Conservation (phyloP, 2,797 vertebrate species). For the Anguilla anguilla region DNA sequence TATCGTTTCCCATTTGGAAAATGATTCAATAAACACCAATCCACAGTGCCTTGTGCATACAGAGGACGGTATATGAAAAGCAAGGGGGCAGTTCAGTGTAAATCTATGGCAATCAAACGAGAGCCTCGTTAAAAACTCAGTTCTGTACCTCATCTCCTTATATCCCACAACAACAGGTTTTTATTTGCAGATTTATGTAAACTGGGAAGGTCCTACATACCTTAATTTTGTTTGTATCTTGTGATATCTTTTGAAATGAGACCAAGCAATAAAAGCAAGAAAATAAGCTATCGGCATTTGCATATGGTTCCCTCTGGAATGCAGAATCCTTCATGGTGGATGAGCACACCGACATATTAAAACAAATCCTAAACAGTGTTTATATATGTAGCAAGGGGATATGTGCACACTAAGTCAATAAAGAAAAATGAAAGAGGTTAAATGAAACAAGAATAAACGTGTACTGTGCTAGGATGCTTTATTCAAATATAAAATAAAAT, state of each 20-base stretch:
- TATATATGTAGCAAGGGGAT: not conserved
- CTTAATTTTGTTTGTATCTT: constrained; percentile 59
- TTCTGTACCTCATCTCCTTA: constrained; percentile 4
- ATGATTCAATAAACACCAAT: constrained; percentile 81
- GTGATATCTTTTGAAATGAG: constrained; percentile 11
- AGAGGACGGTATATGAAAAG: constrained; percentile 63
- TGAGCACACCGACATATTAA: constrained; percentile 31
- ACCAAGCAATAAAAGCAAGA: not conserved
- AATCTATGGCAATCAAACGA: constrained; percentile 64
- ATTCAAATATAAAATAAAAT: not conserved
- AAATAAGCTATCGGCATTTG: constrained; percentile 18
- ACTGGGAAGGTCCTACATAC: constrained; percentile 14
- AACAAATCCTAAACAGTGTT: constrained; percentile 5
- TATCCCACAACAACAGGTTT: constrained; percentile 21
- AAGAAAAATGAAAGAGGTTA: not conserved
- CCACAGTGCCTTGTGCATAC: constrained; percentile 66
- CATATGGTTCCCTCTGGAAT: constrained; percentile 6
- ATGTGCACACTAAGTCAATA: not conserved
- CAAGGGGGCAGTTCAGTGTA: constrained; percentile 7
- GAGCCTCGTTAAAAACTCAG: constrained; percentile 31
- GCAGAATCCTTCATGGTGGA: not conserved
- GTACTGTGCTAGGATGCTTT: not conserved
- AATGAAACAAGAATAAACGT: not conserved
- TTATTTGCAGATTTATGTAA: constrained; percentile 28
- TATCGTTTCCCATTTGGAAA: constrained; percentile 78